Percentiles rank a stretch among this genome's conserved stretches.
Evolutionary conservation across 2,888 invertebrate genomes (phyloP).

Genomic region (Sympetrum striolatum): DNA sequence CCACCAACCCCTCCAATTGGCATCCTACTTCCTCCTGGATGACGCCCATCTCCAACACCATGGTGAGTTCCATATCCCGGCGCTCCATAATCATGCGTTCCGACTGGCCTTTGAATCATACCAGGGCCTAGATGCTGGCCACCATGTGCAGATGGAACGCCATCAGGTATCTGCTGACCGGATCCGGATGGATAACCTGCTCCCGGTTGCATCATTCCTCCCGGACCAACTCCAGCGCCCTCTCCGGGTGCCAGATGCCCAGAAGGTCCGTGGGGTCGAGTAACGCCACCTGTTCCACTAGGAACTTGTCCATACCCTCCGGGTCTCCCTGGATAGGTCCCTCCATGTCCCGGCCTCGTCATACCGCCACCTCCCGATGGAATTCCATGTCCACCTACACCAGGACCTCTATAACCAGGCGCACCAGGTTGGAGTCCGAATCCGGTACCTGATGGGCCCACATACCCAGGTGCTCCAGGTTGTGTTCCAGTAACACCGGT

Average conservation of each 20-base stretch:
- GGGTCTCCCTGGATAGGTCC: background rate
- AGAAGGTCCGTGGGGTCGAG: background rate
- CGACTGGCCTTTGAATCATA: background rate
- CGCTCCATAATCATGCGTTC: conserved; percentile 3
- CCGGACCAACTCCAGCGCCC: background rate
- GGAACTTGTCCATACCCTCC: background rate
- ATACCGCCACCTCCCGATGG: conserved; percentile 36
- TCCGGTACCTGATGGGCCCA: conserved; percentile 34
- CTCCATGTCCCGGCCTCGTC: conserved; percentile 8
- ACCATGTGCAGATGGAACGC: conserved; percentile 44
- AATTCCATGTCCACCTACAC: conserved; percentile 39
- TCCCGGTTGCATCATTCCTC: background rate
- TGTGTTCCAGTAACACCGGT: conserved; percentile 17
- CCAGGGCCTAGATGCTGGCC: conserved; percentile 16
- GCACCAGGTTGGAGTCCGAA: conserved; percentile 40
- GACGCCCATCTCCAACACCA: background rate
- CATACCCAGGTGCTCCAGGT: conserved; percentile 26
- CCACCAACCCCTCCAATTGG: conserved; percentile 46
- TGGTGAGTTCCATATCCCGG: conserved; percentile 15
- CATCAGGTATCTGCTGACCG: background rate
- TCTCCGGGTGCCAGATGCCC: background rate
- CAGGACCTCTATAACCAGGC: conserved; percentile 49
- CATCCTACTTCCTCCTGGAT: conserved; percentile 44
- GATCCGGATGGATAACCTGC: background rate
- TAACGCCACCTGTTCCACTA: background rate